Evolutionary conservation across 2,113 vertebrate genomes (phyloP), one percentile per base, ranked within the genome.

Genomic region (Odontesthes bonariensis): DNA sequence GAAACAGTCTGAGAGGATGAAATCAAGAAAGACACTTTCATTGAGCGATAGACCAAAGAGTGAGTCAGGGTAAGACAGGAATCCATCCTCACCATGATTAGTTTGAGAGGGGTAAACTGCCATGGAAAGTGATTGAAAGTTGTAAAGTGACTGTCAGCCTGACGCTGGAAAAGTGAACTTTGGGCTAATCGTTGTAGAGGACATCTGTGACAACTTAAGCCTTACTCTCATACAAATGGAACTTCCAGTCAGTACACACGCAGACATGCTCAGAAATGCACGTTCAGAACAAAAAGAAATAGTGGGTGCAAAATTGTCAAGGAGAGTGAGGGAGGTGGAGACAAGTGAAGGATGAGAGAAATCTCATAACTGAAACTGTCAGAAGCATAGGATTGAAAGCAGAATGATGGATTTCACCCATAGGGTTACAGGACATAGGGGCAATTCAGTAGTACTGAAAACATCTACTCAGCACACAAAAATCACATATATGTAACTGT

Each of bases 321-420:
- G 55, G 46, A 38, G 10, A 23, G 4, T 8, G 23, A 54, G 4
- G n/a, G 20, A 71, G 32, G 14, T 20, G 16, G 16, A 56, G 49
- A 59, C 13, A 51, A 20, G 13, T 62, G 62, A 81, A 66, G 58
- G 65, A 83, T 67, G 76, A 71, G 19, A 53, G 16, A 68, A 77
- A 86, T 79, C 63, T 66, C 35, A 57, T 79, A 72, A 81, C 51
- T 47, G 10, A 75, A 88, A 47, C 60, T 78, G 60, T 85, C 69
- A 75, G 52, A 35, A 33, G 12, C 32, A 49, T 0, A 1, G 19
- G 31, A 53, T 65, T 73, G 70, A 78, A 63, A 70, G 47, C 53
- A 44, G 64, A 79, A 77, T 71, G 55, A 69, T 58, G 51, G 55
- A 31, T 62, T 84, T 82, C 71, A 84, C 7, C 17, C 22, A 49